Evolutionary conservation across 2,113 vertebrate genomes (phyloP).

Genomic region (Brienomyrus longianalis): DNA sequence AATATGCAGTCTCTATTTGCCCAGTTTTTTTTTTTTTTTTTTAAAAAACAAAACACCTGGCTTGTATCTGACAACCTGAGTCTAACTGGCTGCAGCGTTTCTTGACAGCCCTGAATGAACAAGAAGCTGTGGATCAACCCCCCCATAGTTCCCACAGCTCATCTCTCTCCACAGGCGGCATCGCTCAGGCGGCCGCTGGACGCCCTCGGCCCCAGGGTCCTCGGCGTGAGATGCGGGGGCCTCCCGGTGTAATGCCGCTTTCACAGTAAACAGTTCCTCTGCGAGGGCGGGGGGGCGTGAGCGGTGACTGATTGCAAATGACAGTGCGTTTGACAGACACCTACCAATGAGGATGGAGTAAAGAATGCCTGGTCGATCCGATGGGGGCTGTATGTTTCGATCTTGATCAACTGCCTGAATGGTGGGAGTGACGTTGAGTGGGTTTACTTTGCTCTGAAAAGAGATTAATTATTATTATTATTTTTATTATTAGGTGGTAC

Average conservation of each 20-base stretch:
- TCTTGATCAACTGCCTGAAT: conserved; percentile 94
- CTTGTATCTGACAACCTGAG: not conserved
- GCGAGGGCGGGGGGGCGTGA: not conserved
- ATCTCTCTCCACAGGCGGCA: conserved; percentile 27
- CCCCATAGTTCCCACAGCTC: conserved; percentile 6
- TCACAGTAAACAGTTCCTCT: conserved; percentile 14
- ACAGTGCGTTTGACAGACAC: conserved; percentile 51
- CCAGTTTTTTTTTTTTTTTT: not conserved
- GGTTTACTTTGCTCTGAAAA: conserved; percentile 78
- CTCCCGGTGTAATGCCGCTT: not conserved
- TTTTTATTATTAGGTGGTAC: not conserved
- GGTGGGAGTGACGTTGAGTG: conserved; percentile 81
- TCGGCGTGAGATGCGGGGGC: not conserved
- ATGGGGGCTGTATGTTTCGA: conserved; percentile 83
- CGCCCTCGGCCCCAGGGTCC: not conserved
- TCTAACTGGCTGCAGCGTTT: not conserved
- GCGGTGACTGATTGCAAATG: conserved; percentile 11
- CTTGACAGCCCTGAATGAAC: not conserved
- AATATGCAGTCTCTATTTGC: not conserved
- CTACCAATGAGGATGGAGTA: conserved; percentile 91
- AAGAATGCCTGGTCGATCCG: conserved; percentile 83
- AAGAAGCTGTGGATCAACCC: conserved; percentile 1
- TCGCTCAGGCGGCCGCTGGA: conserved; percentile 4
- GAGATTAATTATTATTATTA: conserved; percentile 16
- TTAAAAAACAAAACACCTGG: not conserved